A percentile compares a stretch with the other conserved stretches of the same genome.
phyloP scores from a whole-genome alignment of 2,113 vertebrate genomes.

The Gopherus flavomarginatus region DNA sequence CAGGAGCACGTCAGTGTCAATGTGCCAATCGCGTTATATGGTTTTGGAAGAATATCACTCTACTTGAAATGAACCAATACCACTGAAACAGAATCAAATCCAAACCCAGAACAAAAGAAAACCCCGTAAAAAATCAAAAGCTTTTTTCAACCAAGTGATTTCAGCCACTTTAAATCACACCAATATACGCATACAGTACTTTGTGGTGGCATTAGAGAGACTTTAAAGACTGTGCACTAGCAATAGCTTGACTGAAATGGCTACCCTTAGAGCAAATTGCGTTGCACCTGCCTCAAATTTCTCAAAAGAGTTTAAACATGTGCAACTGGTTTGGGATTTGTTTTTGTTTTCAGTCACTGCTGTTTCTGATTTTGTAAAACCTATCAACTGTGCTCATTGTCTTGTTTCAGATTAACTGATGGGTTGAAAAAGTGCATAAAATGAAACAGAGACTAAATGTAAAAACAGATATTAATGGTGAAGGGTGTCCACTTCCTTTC shows the following conservation, averaged over 20 bases:
- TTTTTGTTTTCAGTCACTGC: not conserved
- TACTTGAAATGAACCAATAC: not conserved
- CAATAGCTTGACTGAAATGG: not conserved
- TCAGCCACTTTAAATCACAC: not conserved
- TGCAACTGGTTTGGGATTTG: not conserved
- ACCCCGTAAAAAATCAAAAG: not conserved
- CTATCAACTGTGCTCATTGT: rapidly evolving
- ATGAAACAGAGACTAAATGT: not conserved
- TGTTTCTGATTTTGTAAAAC: not conserved
- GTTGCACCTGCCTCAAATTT: not conserved
- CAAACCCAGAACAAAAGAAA: not conserved
- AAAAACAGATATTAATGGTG: not conserved
- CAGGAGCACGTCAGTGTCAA: not conserved
- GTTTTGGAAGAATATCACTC: not conserved
- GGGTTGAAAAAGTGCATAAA: not conserved
- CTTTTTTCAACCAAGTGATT: not conserved
- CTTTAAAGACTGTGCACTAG: not conserved
- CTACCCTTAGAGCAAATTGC: not conserved
- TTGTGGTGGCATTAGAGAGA: not conserved
- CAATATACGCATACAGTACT: not conserved
- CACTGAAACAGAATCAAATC: not conserved
- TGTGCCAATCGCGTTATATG: not conserved
- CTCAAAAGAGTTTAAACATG: not conserved
- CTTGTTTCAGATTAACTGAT: not conserved
- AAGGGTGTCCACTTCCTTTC: not conserved